Evolutionary conservation across 2,888 invertebrate species (phyloP).

Genomic region (Lottia scabra): DNA sequence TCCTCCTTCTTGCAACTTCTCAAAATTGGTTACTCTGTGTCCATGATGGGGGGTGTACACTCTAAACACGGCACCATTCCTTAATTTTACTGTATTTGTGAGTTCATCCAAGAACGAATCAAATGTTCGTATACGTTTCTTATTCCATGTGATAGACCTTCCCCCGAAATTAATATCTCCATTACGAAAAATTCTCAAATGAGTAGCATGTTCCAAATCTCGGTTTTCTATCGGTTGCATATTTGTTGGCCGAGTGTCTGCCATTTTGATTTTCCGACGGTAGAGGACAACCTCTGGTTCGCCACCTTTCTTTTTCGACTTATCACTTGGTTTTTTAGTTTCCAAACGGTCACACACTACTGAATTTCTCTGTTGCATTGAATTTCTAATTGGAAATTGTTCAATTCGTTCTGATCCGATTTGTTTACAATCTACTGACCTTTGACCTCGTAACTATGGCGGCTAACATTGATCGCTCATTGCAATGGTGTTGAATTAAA

Average conservation of each 20-base stretch:
- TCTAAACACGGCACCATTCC: constrained; percentile 26
- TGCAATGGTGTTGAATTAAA: no score
- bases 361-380: constrained; percentile 1
- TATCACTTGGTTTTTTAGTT: neutral
- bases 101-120: constrained; percentile 30
- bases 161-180: constrained; percentile 29
- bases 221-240: constrained; percentile 28
- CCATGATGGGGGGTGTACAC: constrained; percentile 31
- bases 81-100: constrained; percentile 23
- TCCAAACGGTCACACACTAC: neutral
- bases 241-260: constrained; percentile 10
- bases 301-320: neutral
- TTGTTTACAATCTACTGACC: constrained; percentile 22
- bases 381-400: neutral
- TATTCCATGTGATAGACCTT: constrained; percentile 25
- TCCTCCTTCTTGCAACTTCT: constrained; percentile 25
- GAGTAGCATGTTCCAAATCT: constrained; percentile 22
- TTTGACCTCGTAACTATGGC: constrained; percentile 15
- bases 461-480: no score
- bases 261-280: neutral
- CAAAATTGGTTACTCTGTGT: constrained; percentile 23
- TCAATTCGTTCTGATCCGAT: constrained; percentile 11
- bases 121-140: constrained; percentile 26
- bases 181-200: constrained; percentile 27
- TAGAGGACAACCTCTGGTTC: neutral